Base-by-base conservation (phyloP, 1,140 invertebrate species). In the Drosophila ohnishii region DNA sequence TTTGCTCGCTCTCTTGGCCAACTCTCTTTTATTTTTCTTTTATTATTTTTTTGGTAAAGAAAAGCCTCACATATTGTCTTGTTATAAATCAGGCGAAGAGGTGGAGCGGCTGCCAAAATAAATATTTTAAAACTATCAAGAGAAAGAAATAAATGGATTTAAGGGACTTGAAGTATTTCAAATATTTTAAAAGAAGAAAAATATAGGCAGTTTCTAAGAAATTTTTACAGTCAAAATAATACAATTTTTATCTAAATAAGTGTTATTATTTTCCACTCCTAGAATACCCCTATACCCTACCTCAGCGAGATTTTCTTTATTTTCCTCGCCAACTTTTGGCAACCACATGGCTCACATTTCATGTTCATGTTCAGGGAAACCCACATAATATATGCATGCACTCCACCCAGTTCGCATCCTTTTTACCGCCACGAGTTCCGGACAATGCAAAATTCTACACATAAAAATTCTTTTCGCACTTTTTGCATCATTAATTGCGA, bases 401-500 rank as follows among this genome's bases (percentile, higher is more conserved):
- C 42, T 60, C 22, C 25, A 50, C 39, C 53, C 35, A 44, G 22
- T 56, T 40, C 37, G 28, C 56, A 74, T 39, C 50, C 48, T 61
- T 65, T 66, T 66, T 63, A 48, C 70, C 48, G 50, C 45, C 55
- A 60, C 42, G 39, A 53, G 48, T 10, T 10, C 35, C 42, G 51
- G 56, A 80, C 77, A 85, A 85, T 70, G 75, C 63, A 73, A 82
- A 86, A 72, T 76, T 58, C 63, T 59, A 57, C 64, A 76, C 65
- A 64, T 74, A 64, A 70, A 80, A 71, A 79, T 87, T 81, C 75
- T 90, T 86, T 84, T 88, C 75, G 81, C 88, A 90, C 88, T 90
- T 88, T 90, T 88, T 90, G 88, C 80, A 73, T 74, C 88, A 90
- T 90, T 90, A 90, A 90, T 84, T 90, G 76, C 48, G 77, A 78